Evolutionary conservation across 1,140 invertebrate genomes (phyloP).

Genomic region (Drosophila biarmipes): DNA sequence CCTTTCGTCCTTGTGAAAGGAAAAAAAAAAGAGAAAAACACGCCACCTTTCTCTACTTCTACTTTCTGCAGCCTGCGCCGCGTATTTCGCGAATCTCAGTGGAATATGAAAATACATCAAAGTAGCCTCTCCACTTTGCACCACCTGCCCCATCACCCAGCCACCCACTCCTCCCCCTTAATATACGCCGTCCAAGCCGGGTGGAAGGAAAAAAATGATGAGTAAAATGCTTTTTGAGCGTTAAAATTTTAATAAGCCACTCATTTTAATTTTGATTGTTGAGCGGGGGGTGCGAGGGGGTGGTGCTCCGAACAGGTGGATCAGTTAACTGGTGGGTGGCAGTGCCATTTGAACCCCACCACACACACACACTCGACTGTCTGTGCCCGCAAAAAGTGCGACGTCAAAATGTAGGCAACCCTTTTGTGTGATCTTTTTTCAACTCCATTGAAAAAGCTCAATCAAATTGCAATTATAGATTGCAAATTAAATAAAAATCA

Average conservation of each 20-base stretch:
- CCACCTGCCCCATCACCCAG: not conserved
- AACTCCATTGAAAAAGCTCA: conserved; percentile 31
- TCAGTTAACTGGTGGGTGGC: not conserved
- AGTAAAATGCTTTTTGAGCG: conserved; percentile 69
- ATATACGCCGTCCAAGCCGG: conserved; percentile 10
- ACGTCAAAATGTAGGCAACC: conserved; percentile 14
- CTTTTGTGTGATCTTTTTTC: not conserved
- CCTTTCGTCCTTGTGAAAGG: conserved; percentile 5
- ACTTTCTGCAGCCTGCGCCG: conserved; percentile 1
- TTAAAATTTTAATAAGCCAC: conserved; percentile 84
- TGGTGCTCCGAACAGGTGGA: not conserved
- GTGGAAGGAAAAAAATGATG: conserved; percentile 27
- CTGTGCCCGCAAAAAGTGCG: not conserved
- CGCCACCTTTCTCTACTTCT: not conserved
- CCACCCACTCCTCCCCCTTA: no score
- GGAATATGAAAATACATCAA: conserved; percentile 80
- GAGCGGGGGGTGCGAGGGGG: not conserved
- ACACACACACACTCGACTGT: not conserved
- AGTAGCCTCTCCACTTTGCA: conserved; percentile 48
- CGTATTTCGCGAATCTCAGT: conserved; percentile 51
- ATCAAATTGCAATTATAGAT: conserved; percentile 78
- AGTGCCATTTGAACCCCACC: not conserved
- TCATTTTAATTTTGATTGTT: conserved; percentile 84
- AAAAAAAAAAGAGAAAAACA: not conserved
- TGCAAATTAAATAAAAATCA: conserved; percentile 80